phyloP scores from a whole-genome alignment of 2,888 invertebrate species.

The Zygaena filipendulae region DNA sequence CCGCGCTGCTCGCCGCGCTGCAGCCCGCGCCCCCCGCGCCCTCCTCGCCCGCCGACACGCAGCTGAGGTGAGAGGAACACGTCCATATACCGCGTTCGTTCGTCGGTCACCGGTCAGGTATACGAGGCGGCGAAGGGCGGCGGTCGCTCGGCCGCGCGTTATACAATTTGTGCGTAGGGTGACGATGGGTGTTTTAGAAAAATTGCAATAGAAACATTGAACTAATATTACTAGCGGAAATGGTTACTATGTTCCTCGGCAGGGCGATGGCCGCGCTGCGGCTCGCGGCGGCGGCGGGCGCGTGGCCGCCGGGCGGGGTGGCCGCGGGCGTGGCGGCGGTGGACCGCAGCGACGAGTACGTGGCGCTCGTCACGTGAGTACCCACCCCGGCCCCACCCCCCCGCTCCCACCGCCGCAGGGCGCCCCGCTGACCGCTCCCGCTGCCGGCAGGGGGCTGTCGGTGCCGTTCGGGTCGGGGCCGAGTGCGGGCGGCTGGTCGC shows the following conservation, averaged over 20 bases:
- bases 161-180: too few species aligned
- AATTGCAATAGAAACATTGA: too few species aligned
- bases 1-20: slow-evolving; percentile 26
- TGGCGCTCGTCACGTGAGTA: slow-evolving; percentile 74
- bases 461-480: slow-evolving; percentile 35
- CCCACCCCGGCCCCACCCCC: neutral
- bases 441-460: slow-evolving; percentile 44
- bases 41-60: slow-evolving; percentile 4
- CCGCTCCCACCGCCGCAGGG: neutral
- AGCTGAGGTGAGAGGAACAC: too few species aligned
- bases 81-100: too few species aligned
- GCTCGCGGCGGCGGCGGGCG: slow-evolving; percentile 13
- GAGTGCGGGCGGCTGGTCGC: slow-evolving; percentile 25
- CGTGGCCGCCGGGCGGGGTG: too few species aligned
- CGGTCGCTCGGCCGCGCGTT: too few species aligned
- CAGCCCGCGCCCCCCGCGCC: slow-evolving; percentile 20
- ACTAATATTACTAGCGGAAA: too few species aligned
- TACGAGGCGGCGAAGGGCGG: too few species aligned
- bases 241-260: too few species aligned
- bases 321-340: slow-evolving; percentile 71
- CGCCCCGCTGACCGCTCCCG: too few species aligned
- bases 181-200: too few species aligned
- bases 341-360: slow-evolving; percentile 74
- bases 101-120: too few species aligned
- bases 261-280: neutral